Evolutionary conservation across 2,797 vertebrate species (phyloP), one percentile per base, ranked within the genome.

Genomic region (Melanotaenia trifasciata): DNA sequence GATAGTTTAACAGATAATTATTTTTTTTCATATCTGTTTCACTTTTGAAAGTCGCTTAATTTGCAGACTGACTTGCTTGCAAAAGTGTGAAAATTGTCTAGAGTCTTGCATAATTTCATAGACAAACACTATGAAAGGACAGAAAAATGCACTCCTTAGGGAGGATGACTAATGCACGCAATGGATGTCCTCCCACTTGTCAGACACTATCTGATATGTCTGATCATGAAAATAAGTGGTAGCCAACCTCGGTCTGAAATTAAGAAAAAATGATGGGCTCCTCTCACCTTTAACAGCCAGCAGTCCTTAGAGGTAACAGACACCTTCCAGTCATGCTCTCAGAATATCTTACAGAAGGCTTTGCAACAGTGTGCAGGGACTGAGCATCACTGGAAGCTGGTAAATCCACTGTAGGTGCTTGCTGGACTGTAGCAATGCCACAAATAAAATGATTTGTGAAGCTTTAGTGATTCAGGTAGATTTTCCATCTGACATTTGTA

Each of bases 181-280:
- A 35, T 20, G 28, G 32, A 18, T 69, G 63, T 82, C 71, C 67
- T 81, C 62, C 67, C 58, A 47, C 40, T 78, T 76, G 72, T 73
- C 80, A 78, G 65, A 73, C 69, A 45, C 33, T 13, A 38, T 69
- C 63, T 11, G 0, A 56, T 64, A 68, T 70, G 38, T 76, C 64
- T 73, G 58, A 67, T 69, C 50, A 58, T 18, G 28, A 43, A 62
- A 58, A 63, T 61, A 40, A 81, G 51, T 58, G 38, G 33, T 13
- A 57, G 57, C 9, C 57, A 6, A 3, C 47, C 67, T 64, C 0
- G 6, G 64, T 45, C 60, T 50, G 47, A 67, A 70, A 77, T 79
- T 64, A 81, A 72, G 24, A 57, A 72, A 64, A 72, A 76, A 28
- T 6, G 63, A 82, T 82, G 67, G 35, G 47, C 80, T 87, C 59